Evolutionary conservation across 2,888 invertebrate species (phyloP).

Genomic region (Sipunculus nudus): DNA sequence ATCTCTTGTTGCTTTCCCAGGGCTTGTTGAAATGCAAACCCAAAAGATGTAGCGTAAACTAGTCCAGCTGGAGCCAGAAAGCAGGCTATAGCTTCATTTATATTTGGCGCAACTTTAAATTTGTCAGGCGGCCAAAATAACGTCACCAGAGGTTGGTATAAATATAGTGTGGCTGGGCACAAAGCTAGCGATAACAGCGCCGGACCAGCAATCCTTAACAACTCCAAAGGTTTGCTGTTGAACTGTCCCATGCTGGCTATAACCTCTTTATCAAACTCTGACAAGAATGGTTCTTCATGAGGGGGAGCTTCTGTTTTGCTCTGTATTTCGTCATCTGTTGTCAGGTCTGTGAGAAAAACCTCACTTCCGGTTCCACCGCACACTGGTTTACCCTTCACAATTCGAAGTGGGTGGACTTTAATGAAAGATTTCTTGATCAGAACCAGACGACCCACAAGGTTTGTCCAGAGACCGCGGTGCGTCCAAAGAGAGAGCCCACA

Average conservation of each 20-base stretch:
- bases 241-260: conserved; percentile 38
- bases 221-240: conserved; percentile 42
- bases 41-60: conserved; percentile 55
- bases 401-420: too few species aligned
- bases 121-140: conserved; percentile 44
- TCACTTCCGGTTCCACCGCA: too few species aligned
- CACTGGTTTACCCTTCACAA: too few species aligned
- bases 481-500: too few species aligned
- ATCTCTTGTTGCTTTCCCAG: conserved; percentile 48
- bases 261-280: conserved; percentile 48
- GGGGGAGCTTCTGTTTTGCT: background rate
- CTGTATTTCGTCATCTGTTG: background rate
- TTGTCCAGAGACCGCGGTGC: too few species aligned
- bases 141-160: conserved; percentile 46
- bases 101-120: conserved; percentile 40
- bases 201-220: conserved; percentile 46
- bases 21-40: conserved; percentile 53
- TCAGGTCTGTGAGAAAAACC: background rate
- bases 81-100: conserved; percentile 55
- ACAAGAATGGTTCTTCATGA: conserved; percentile 35
- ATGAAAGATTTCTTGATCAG: too few species aligned
- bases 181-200: conserved; percentile 49
- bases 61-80: conserved; percentile 54
- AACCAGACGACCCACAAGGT: too few species aligned
- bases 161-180: conserved; percentile 48